phyloP scores from a whole-genome alignment of 2,888 invertebrate species.

The Xanthia icteritia region DNA sequence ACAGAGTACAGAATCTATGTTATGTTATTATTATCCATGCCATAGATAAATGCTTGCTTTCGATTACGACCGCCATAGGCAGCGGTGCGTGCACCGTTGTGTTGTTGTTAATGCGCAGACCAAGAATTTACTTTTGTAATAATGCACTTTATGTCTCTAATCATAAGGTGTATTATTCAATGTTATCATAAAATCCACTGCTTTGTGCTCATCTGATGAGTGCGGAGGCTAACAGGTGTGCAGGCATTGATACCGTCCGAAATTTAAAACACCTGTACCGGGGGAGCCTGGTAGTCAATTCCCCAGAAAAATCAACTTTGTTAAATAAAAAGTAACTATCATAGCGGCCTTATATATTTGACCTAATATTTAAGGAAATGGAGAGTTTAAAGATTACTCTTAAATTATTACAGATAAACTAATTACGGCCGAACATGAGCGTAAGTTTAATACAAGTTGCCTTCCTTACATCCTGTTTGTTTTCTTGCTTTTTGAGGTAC shows the following conservation, averaged over 20 bases:
- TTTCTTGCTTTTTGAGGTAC: constrained; percentile 28
- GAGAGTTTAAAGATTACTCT: constrained; percentile 56
- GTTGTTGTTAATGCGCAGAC: neutral
- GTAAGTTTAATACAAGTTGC: constrained; percentile 78
- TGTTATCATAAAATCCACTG: neutral
- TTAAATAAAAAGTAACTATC: neutral
- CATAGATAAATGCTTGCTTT: constrained; percentile 31
- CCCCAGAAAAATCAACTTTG: neutral
- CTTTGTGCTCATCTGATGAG: neutral
- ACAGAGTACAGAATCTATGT: neutral
- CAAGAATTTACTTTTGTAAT: neutral
- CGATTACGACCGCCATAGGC: constrained; percentile 7
- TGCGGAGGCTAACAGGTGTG: neutral
- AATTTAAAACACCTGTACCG: neutral
- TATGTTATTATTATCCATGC: constrained; percentile 30
- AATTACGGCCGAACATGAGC: constrained; percentile 83
- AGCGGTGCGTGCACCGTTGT: constrained; percentile 19
- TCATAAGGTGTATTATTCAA: constrained; percentile 1
- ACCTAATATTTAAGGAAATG: constrained; percentile 13
- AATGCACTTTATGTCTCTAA: neutral
- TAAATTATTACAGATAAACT: constrained; percentile 87
- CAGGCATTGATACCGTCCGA: neutral
- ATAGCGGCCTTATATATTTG: constrained; percentile 22
- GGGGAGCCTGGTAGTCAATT: neutral
- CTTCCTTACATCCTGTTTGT: constrained; percentile 15